Evolutionary conservation across 2,888 invertebrate genomes (phyloP).

Genomic region (Idaea dimidiata): DNA sequence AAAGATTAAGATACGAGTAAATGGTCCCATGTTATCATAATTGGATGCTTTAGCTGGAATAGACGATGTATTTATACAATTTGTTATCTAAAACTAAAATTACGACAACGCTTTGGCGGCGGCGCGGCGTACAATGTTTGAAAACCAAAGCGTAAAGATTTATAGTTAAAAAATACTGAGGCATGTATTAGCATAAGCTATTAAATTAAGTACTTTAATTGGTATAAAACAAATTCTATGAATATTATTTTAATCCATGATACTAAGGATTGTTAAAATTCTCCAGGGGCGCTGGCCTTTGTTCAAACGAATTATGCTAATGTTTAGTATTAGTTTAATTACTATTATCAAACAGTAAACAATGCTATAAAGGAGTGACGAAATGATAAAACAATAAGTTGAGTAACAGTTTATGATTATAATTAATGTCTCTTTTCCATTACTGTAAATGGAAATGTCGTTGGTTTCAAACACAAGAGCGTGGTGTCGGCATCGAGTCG

Average conservation of each 20-base stretch:
- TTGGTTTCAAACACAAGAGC: conserved; percentile 24
- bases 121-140: too few relatives aligned
- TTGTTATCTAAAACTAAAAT: neutral
- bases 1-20: conserved; percentile 6
- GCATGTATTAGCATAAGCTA: too few relatives aligned
- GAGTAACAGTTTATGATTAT: conserved; percentile 11
- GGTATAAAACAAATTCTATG: neutral
- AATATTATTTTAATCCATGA: neutral
- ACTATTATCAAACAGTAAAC: neutral
- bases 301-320: neutral
- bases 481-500: conserved; percentile 3
- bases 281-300: neutral
- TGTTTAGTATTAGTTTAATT: neutral
- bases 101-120: neutral
- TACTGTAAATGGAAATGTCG: conserved; percentile 20
- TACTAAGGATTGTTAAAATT: neutral
- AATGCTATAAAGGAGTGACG: neutral
- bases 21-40: conserved; percentile 13
- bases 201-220: too few relatives aligned
- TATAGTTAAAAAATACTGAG: too few relatives aligned
- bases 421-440: conserved; percentile 18
- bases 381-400: conserved; percentile 2
- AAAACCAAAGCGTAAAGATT: too few relatives aligned
- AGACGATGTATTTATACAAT: neutral
- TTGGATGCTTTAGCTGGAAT: conserved; percentile 5